These are phyloP conservation scores for Aradophagus sp. DNA, from an alignment of 1,140 invertebrate species.

Conservation along the genomic window DNA sequence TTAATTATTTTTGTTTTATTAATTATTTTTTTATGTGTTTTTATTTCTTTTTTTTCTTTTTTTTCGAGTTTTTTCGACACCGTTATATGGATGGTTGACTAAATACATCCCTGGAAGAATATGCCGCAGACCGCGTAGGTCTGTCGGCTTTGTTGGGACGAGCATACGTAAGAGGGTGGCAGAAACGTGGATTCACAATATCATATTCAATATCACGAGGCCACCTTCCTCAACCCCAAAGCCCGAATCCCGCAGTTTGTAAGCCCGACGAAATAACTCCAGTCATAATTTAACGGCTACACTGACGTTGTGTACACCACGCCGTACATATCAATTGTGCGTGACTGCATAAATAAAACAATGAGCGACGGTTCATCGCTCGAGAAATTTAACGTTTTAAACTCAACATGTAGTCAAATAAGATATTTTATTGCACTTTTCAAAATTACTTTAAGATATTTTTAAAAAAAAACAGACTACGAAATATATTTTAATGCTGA, in stretches of 20 bases:
- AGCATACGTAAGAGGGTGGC: slow-evolving; percentile 63
- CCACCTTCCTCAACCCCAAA: slow-evolving; percentile 40
- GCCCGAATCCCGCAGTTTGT: slow-evolving; percentile 14
- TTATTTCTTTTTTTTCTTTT: too few relatives aligned
- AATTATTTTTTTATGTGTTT: too few relatives aligned
- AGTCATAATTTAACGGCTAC: slow-evolving; percentile 65
- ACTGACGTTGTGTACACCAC: slow-evolving; percentile 34
- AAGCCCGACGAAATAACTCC: slow-evolving; percentile 61
- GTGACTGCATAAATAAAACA: slow-evolving; percentile 1
- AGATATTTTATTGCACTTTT: too few relatives aligned
- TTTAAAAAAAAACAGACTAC: too few relatives aligned
- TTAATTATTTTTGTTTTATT: too few relatives aligned
- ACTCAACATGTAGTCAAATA: too few relatives aligned
- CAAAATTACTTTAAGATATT: too few relatives aligned
- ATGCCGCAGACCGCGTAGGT: slow-evolving; percentile 23
- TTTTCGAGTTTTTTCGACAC: too few relatives aligned
- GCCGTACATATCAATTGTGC: slow-evolving; percentile 23
- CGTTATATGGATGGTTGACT: too few relatives aligned
- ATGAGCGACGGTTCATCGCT: too few relatives aligned
- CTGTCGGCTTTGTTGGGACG: slow-evolving; percentile 41
- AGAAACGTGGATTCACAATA: slow-evolving; percentile 63
- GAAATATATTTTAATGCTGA: too few relatives aligned
- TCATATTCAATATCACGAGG: slow-evolving; percentile 68
- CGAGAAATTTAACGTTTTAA: too few relatives aligned
- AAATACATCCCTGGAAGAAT: slow-evolving; percentile 21